Base-by-base conservation (phyloP, 2,888 invertebrate genomes). In the Iselma pallidipennis region DNA sequence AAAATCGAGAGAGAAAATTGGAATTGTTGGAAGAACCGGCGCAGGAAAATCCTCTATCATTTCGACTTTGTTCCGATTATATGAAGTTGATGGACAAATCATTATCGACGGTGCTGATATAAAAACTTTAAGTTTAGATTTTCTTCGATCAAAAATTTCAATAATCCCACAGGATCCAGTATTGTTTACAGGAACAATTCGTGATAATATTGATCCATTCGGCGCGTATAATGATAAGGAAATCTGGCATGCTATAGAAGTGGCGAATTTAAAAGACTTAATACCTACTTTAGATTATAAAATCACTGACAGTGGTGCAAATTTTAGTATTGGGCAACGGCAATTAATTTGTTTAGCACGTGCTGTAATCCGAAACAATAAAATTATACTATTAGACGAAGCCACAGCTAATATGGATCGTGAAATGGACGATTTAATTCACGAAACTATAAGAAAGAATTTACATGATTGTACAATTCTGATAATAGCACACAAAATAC, bases 331-430 rank as follows among this genome's bases (percentile, higher is more conserved):
- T 9, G 81, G 80, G 0, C 91, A 91, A 80, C 74, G 88, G 1
- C 91, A 91, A 77, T 82, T 91, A 49, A 80, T 91, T 49, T 91
- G 90, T 69, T 81, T 91, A 21, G 90, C 90, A 0, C 79, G 91
- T 23, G 91, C 87, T 2, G 80, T 87, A 29, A 67, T 81, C 2
- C 53, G 92, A 25, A 74, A 74, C 28, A 78, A 73, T 59, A 76
- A 73, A 57, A 77, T 81, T 37, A 66, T 81, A 10, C 70, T 81
- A 14, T 59, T 81, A 45, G 81, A 94, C 76, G 94, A 94, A 82
- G 92, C 93, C 49, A 93, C 93, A 1, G 92, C 92, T 29, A 92
- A 92, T 75, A 91, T 93, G n/a, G 93, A 93, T 80, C 88, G 88
- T 0, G 87, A 88, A 61, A 92, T 92, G 26, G 92, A 93, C 74